phyloP scores from a whole-genome alignment of 2,797 vertebrate genomes.

The Schizopygopsis malacanthus region DNA sequence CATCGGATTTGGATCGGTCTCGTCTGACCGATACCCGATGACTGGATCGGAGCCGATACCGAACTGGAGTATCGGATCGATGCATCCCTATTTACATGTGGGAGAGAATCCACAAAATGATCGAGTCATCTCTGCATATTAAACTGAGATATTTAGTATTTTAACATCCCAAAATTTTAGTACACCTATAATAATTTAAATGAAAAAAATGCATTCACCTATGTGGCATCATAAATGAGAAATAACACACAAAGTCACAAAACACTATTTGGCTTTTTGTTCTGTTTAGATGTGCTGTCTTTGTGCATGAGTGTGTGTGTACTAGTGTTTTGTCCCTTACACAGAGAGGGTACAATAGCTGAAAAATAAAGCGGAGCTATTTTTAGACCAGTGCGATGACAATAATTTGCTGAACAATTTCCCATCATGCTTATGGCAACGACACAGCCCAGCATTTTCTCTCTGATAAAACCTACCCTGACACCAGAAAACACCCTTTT shows the following conservation, averaged over 20 bases:
- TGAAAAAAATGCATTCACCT: no score
- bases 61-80: no score
- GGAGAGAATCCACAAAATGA: no score
- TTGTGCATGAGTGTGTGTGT: not conserved
- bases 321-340: not conserved
- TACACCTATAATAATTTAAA: no score
- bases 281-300: not conserved
- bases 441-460: not conserved
- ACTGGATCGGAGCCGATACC: no score
- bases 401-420: slow-evolving; percentile 1
- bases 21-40: no score
- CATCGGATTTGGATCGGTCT: no score
- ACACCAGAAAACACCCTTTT: not conserved
- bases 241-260: not conserved
- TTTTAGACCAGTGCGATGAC: not conserved
- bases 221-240: not conserved
- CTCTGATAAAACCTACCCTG: not conserved
- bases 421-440: not conserved
- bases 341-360: not conserved
- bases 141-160: no score
- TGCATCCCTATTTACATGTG: no score
- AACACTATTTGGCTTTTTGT: not conserved
- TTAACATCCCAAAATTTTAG: no score
- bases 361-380: not conserved
- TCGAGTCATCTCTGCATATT: no score